Evolutionary conservation across 92 coral and sea anemone genomes (phyloP).

Genomic region (Diadumene lineata): DNA sequence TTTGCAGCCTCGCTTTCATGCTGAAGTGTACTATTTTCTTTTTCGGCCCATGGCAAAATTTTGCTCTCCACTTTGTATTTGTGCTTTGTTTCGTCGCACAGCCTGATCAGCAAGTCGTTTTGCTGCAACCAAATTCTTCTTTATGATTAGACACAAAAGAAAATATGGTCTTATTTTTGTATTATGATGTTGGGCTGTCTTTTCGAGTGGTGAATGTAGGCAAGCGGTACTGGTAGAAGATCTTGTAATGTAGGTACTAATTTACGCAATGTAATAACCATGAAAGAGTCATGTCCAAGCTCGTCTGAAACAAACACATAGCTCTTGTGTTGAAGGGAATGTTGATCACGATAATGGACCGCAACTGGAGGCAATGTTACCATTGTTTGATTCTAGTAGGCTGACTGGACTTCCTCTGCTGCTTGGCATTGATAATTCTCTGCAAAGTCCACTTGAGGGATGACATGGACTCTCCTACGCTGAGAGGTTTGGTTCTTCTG

Average conservation of each 20-base stretch:
- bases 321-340: slow-evolving; percentile 31
- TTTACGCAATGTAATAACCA: no score
- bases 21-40: slow-evolving; percentile 19
- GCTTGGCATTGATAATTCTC: slow-evolving; percentile 49
- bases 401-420: slow-evolving; percentile 47
- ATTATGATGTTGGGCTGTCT: slow-evolving; percentile 60
- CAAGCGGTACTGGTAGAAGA: background rate
- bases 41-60: slow-evolving; percentile 42
- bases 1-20: no score
- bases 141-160: slow-evolving; percentile 25
- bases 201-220: slow-evolving; percentile 43
- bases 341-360: slow-evolving; percentile 21
- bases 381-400: slow-evolving; percentile 60
- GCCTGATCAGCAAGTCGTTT: slow-evolving; percentile 54
- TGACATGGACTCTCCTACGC: slow-evolving; percentile 14
- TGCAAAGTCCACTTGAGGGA: slow-evolving; percentile 26
- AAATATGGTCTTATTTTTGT: slow-evolving; percentile 55
- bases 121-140: slow-evolving; percentile 23
- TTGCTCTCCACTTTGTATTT: slow-evolving; percentile 39
- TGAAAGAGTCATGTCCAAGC: no score
- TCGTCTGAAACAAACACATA: no score
- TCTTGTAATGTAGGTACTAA: slow-evolving; percentile 25
- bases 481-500: background rate
- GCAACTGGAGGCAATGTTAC: slow-evolving; percentile 56
- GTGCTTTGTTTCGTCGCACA: no score